Evolutionary conservation across 2,797 vertebrate genomes (phyloP), one percentile per base, ranked within the genome.

Genomic region (Alexandromys oeconomus): DNA sequence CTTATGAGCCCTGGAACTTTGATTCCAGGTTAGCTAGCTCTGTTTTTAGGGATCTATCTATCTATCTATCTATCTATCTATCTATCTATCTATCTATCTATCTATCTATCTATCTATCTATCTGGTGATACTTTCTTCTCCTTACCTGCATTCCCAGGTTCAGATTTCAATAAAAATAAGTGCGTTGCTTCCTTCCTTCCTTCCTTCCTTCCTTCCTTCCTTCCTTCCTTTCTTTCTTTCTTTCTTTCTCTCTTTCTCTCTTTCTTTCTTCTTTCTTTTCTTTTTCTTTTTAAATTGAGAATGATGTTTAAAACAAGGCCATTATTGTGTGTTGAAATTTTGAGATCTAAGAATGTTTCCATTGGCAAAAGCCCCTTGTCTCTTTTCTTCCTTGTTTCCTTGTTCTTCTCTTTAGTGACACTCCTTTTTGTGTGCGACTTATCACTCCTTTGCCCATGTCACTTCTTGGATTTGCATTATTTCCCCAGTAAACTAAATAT

Each of bases 401-500:
- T 25, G 1, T 67, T 79, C 51, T 90, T 77, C 80, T 91, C 87
- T 85, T 74, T 67, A 87, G 69, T 57, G 69, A 59, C 67, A 77
- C 17, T 89, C 86, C 63, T 37, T 92, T 93, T 96, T 40, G 78
- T n/a, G 12, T 29, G 15, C 4, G 59, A 67, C 40, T 73, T 87
- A 43, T 71, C 43, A 48, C 74, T 91, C 78, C 40, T 89, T 77
- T 81, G 37, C 54, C 77, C 27, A 29, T 21, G 4, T 89, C 31
- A 3, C 25, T 51, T 96, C 89, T 90, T 71, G n/a, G 84, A 86
- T 95, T 93, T 51, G 89, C 67, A 48, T 82, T 95, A 69, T 94
- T 97, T 96, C 87, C 81, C 85, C 25, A 65, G 92, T 71, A 92
- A 91, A 77, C 84, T 51, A 96, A 88, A 94, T 54, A 91, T 85